Evolutionary conservation across 2,113 vertebrate genomes (phyloP), one percentile per base, ranked within the genome.

Genomic region (Campylorhamphus procurvoides): DNA sequence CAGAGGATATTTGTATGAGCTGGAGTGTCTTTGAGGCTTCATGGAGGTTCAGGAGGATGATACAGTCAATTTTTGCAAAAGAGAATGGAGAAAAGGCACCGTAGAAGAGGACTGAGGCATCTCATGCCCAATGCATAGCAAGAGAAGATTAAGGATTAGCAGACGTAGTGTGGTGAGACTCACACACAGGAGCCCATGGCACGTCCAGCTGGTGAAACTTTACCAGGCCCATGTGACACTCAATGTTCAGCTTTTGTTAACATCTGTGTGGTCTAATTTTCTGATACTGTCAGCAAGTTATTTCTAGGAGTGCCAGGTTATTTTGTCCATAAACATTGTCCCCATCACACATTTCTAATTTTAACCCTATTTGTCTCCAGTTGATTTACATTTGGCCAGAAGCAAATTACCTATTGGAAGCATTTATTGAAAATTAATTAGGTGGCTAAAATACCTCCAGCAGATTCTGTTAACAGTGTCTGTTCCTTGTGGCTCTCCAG

Each of bases 401-500:
- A 97, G 97, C 97, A 98, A 98, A 98, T 97, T 95, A 96, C 97
- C 96, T 97, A 98, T 97, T 98, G 97, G 87, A 96, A 98, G 97
- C 96, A 98, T 98, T 98, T 97, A 98, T 98, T 98, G 98, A 98
- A 97, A 98, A 98, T 98, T 98, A 98, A 98, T 98, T 98, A 97
- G 98, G 98, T 98, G 98, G 97, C 97, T 97, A 96, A 97, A 98
- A 96, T 96, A 97, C 97, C 97, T 97, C 71, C 91, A 97, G 98
- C 97, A 96, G 97, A 90, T 96, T 96, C 95, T 93, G 94, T 97
- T 96, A 89, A 88, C 94, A 63, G 96, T 84, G 93, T 88, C 71
- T 94, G 96, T 87, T 98, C 96, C 97, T 97, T 95, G 94, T 93
- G 83, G 96, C 96, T 96, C 95, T 87, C 96, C 97, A 96, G 93